Conservation (phyloP, 2,888 invertebrate species). For the Troides helena region DNA sequence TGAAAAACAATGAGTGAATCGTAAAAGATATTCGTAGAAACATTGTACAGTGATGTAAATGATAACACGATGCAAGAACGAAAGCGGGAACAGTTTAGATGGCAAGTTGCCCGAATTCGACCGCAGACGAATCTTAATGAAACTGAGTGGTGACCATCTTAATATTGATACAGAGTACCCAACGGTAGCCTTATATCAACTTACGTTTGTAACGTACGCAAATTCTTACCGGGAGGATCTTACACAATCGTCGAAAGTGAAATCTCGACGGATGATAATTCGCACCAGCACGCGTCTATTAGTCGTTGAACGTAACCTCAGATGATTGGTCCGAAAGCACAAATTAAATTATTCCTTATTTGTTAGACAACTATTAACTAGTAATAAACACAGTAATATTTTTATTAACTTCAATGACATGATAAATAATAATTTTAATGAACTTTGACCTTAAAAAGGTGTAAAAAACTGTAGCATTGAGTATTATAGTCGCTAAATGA, state of each 20-base stretch:
- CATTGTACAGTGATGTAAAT: no score
- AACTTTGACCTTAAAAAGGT: background rate
- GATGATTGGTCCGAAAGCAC: background rate
- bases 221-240: slow-evolving; percentile 32
- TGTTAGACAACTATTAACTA: no score
- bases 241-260: slow-evolving; percentile 48
- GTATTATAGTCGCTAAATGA: no score
- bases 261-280: slow-evolving; percentile 42
- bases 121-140: background rate
- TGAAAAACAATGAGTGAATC: no score
- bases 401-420: no score
- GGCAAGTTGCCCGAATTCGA: background rate
- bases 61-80: no score
- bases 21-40: no score
- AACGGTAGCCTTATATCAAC: no score
- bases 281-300: slow-evolving; percentile 43
- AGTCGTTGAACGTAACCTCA: slow-evolving; percentile 11
- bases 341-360: background rate
- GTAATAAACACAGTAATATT: no score
- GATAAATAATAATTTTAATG: no score
- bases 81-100: no score
- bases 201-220: background rate
- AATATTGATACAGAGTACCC: no score
- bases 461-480: background rate
- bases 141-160: background rate